These are phyloP conservation scores for Cephonodes hylas DNA, from an alignment of 2,888 invertebrate species.

Conservation along the genomic window DNA sequence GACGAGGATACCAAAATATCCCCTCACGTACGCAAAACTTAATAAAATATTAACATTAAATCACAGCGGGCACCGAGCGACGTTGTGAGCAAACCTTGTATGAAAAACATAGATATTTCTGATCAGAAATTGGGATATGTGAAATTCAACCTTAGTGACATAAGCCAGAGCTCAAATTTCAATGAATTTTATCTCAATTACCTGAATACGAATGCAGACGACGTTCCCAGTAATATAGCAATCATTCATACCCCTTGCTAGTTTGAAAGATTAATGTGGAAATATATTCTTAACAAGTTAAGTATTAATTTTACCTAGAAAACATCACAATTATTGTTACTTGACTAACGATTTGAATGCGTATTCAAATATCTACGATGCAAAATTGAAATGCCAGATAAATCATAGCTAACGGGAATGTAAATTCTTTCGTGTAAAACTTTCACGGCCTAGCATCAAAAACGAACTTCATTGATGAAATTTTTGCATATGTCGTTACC, in stretches of 20 bases:
- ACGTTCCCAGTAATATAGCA: conserved; percentile 40
- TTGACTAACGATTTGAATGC: background rate
- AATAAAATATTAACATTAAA: conserved; percentile 1
- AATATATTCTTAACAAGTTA: conserved; percentile 37
- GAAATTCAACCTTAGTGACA: background rate
- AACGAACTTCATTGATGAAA: too few species aligned
- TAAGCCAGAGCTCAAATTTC: background rate
- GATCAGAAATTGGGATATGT: background rate
- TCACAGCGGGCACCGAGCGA: background rate
- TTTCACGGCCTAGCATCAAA: too few species aligned
- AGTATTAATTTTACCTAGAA: conserved; percentile 32
- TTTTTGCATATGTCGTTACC: too few species aligned
- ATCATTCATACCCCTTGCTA: conserved; percentile 42
- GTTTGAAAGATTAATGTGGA: conserved; percentile 41
- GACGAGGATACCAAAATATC: background rate
- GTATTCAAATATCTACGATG: background rate
- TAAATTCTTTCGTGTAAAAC: too few species aligned
- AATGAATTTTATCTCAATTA: background rate
- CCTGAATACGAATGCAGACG: conserved; percentile 14
- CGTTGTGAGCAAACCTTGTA: background rate
- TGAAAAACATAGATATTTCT: conserved; percentile 21
- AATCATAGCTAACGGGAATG: too few species aligned
- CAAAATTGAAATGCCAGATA: background rate
- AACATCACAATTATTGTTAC: background rate
- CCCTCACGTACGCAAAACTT: background rate